Base-by-base conservation (phyloP, 1,140 invertebrate genomes). In the Lordiphosa collinella region DNA sequence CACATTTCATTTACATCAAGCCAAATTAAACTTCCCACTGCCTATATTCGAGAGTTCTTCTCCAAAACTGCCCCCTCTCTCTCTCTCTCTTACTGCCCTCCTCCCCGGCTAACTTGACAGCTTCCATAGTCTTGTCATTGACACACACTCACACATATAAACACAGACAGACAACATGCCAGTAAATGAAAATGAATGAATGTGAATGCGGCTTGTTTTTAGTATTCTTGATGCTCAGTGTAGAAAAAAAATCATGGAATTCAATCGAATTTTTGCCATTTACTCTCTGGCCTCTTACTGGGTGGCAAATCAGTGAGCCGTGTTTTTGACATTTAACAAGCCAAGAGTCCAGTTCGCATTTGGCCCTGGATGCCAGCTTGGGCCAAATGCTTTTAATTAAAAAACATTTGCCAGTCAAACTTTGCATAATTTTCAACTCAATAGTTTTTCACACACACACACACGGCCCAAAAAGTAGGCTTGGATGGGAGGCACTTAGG, bases 291-390 rank as follows among this genome's bases (percentile, higher is more conserved):
- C 6, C 12, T 22, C 13, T 9, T 13, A 9, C 35, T 31, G 25
- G 13, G 12, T 35, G 65, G 34, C 35, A 46, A 66, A 78, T 68
- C 73, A 73, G 62, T 78, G 63, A 54, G 74, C 54, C 68, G 63
- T 78, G 74, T 54, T 79, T 66, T 71, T 78, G 74, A 59, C 57
- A 78, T 79, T 78, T 76, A 78, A 67, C 73, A 78, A 78, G 74
- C 61, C 51, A 66, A 54, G 53, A 52, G 56, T 40, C 14, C 40
- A 18, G n/a, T 48, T 29, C 7, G 14, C 31, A 22, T 48, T 61
- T 61, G 63, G 51, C 22, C 16, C 48, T 8, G 10, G 32, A 36
- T 32, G 51, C 55, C 47, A 25, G 44, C 50, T 47, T 55, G 34
- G 48, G 46, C 57, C 47, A 72, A 78, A 72, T 78, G 56, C 67